These are phyloP conservation scores for Vulpes ferrilata DNA, from an alignment of 2,113 vertebrate species.

Conservation along the genomic window DNA sequence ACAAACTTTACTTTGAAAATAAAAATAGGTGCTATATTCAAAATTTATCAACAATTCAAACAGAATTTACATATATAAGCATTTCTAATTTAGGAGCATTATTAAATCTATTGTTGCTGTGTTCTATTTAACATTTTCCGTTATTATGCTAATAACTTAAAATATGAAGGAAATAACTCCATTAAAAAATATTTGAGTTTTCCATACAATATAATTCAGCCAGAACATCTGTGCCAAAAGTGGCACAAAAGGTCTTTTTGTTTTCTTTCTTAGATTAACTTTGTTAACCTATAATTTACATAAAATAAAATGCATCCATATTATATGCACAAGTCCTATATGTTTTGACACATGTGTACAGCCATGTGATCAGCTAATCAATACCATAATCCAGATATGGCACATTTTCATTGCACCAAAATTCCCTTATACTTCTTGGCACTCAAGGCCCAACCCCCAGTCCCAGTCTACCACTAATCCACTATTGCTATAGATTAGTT, in stretches of 20 bases:
- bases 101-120: background rate
- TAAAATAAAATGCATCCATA: background rate
- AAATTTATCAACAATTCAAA: background rate
- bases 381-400: background rate
- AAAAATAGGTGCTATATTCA: background rate
- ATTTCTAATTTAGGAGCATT: background rate
- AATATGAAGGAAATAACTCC: background rate
- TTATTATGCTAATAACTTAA: background rate
- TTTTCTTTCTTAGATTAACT: conserved; percentile 39
- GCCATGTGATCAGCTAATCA: background rate
- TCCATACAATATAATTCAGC: conserved; percentile 8
- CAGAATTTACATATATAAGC: background rate
- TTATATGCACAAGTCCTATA: background rate
- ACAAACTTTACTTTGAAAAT: background rate
- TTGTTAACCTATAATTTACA: conserved; percentile 23
- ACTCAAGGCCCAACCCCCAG: background rate
- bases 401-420: background rate
- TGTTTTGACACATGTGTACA: background rate
- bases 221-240: background rate
- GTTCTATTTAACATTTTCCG: background rate
- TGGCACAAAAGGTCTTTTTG: background rate
- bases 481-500: background rate
- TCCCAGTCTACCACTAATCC: background rate
- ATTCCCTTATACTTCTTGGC: background rate
- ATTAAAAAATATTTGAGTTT: background rate